phyloP scores from a whole-genome alignment of 2,797 vertebrate genomes.

The Hephaestus fuliginosus region DNA sequence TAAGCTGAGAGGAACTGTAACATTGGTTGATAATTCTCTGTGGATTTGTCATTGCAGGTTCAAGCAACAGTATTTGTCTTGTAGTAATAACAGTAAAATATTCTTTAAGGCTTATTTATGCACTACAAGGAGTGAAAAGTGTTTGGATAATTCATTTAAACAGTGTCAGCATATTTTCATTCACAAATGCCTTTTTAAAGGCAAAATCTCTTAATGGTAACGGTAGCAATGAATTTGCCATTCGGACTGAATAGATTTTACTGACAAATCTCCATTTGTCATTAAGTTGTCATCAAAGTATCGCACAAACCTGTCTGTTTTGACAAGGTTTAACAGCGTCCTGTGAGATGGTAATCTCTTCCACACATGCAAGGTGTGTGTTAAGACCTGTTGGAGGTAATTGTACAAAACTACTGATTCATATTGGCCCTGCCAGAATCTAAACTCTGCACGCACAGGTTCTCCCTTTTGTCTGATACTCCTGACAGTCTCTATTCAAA shows the following conservation, averaged over 20 bases:
- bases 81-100: no score
- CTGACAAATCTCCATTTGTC: background rate
- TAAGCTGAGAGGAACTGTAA: background rate
- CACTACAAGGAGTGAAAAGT: no score
- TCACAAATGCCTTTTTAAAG: background rate
- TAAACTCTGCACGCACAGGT: constrained; percentile 10
- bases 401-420: constrained; percentile 17
- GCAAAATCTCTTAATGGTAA: background rate
- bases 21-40: background rate
- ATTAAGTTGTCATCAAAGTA: background rate
- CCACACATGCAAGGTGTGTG: constrained; percentile 44
- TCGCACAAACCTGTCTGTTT: constrained; percentile 17
- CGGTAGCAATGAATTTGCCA: background rate
- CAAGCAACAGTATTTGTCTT: no score
- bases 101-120: no score
- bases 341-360: background rate
- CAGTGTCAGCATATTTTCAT: no score
- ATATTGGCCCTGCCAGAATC: background rate
- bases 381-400: constrained; percentile 41
- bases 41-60: no score
- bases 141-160: no score
- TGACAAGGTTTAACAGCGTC: background rate
- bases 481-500: background rate
- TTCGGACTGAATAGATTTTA: background rate
- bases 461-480: background rate